Percentiles rank a stretch among this genome's conserved stretches.
phyloP scores from a whole-genome alignment of 30 jellyfish, hydroid and myxozoan species.

The Turritopsis dohrnii region DNA sequence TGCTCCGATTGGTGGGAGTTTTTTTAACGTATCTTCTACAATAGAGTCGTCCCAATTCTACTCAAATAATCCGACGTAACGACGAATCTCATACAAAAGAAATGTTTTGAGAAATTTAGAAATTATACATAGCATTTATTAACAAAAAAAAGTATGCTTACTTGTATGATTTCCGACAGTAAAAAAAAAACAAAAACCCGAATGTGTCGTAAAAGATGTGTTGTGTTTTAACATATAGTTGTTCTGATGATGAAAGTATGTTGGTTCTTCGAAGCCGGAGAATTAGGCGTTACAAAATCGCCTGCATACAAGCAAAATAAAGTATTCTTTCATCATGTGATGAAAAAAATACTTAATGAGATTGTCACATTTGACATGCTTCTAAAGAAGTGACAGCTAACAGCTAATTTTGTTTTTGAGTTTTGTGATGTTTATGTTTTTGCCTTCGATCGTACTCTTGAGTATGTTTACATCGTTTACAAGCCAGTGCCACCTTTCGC shows the following conservation, averaged over 20 bases:
- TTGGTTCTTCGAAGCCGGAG: no score
- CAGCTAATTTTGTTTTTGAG: neutral
- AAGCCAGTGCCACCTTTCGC: no score
- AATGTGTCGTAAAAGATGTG: neutral
- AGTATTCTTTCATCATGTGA: neutral
- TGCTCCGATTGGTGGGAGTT: neutral
- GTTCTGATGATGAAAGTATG: neutral
- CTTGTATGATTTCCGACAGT: neutral
- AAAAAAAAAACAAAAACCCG: neutral
- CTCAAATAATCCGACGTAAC: neutral
- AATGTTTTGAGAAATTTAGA: neutral
- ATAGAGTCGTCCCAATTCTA: no score
- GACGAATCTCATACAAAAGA: neutral
- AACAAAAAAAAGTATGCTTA: neutral
- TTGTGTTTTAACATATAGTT: neutral
- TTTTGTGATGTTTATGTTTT: neutral
- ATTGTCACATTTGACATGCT: neutral
- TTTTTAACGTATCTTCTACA: no score
- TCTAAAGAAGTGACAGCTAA: neutral
- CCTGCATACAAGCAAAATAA: neutral
- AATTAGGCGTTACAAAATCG: no score
- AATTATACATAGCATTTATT: neutral
- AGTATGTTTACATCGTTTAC: no score
- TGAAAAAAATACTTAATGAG: neutral
- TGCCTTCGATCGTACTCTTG: no score